These are phyloP conservation scores for Lutraria lutraria DNA, from an alignment of 2,888 invertebrate genomes.

Conservation along the genomic window DNA sequence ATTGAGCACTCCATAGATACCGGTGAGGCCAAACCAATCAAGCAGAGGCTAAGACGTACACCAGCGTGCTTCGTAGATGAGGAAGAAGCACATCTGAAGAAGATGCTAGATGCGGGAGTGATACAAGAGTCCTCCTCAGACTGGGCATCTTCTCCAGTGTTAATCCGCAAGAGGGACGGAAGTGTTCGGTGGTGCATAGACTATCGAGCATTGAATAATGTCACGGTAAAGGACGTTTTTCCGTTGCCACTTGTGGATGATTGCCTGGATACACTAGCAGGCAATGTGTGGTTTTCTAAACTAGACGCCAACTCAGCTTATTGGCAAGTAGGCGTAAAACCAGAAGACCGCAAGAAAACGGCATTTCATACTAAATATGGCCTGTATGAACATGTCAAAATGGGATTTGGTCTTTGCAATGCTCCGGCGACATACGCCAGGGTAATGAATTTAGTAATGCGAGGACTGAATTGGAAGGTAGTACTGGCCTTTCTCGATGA, in stretches of 20 bases:
- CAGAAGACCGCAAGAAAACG: slow-evolving; percentile 65
- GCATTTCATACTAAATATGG: slow-evolving; percentile 74
- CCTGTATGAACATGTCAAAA: too few species aligned
- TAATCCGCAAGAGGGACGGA: slow-evolving; percentile 58
- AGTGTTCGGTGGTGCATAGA: slow-evolving; percentile 59
- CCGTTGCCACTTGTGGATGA: slow-evolving; percentile 59
- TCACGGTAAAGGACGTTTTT: slow-evolving; percentile 60
- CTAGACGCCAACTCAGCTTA: slow-evolving; percentile 70
- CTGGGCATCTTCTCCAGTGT: slow-evolving; percentile 62
- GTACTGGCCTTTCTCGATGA: slow-evolving; percentile 68
- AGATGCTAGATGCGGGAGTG: slow-evolving; percentile 57
- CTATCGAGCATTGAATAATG: slow-evolving; percentile 54
- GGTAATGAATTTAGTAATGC: too few species aligned
- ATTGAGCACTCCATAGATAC: slow-evolving; percentile 62
- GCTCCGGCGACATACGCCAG: too few species aligned
- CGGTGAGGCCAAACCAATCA: slow-evolving; percentile 41
- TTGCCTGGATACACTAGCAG: slow-evolving; percentile 61
- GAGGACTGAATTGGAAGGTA: slow-evolving; percentile 60
- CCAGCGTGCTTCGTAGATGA: slow-evolving; percentile 57
- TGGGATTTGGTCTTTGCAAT: too few species aligned
- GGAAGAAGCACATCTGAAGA: slow-evolving; percentile 58
- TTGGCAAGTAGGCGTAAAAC: slow-evolving; percentile 63
- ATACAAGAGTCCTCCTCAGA: slow-evolving; percentile 57
- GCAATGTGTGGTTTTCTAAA: slow-evolving; percentile 59
- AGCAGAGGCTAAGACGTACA: slow-evolving; percentile 60